These are phyloP conservation scores for Platysternon megacephalum DNA, from an alignment of 2,113 vertebrate species.

Conservation along the genomic window DNA sequence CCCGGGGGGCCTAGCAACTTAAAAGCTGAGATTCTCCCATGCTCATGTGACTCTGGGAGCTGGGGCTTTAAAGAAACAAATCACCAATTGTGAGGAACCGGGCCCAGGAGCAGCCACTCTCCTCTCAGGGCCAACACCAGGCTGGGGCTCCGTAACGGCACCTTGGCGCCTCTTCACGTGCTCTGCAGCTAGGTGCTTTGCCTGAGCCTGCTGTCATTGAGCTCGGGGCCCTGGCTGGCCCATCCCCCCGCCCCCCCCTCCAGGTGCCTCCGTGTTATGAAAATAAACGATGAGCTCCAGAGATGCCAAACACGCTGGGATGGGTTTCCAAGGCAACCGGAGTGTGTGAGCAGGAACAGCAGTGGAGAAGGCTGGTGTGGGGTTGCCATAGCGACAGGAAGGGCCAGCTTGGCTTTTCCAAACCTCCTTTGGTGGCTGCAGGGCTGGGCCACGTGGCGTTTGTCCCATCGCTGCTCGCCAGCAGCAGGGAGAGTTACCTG, in stretches of 20 bases:
- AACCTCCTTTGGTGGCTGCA: background rate
- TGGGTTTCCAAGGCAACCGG: constrained; percentile 63
- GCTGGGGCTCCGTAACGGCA: no score
- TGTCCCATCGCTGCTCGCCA: background rate
- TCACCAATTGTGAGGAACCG: background rate
- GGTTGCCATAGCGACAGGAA: constrained; percentile 47
- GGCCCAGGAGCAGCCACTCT: background rate
- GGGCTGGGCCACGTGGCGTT: background rate
- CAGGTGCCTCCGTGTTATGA: background rate
- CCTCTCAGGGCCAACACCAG: background rate
- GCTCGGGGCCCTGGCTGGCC: background rate
- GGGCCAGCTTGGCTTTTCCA: background rate
- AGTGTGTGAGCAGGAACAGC: constrained; percentile 53
- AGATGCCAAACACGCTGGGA: constrained; percentile 10
- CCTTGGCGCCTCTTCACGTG: no score
- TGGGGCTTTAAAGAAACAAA: background rate
- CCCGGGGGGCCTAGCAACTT: background rate
- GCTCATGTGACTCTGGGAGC: background rate
- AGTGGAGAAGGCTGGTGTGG: constrained; percentile 30
- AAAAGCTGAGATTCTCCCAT: background rate
- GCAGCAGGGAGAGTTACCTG: background rate
- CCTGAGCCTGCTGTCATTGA: background rate
- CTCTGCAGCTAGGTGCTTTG: background rate
- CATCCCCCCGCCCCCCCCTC: background rate
- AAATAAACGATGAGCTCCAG: background rate